Evolutionary conservation across 2,113 vertebrate species (phyloP).

Genomic region (Phylloscopus trochiloides): DNA sequence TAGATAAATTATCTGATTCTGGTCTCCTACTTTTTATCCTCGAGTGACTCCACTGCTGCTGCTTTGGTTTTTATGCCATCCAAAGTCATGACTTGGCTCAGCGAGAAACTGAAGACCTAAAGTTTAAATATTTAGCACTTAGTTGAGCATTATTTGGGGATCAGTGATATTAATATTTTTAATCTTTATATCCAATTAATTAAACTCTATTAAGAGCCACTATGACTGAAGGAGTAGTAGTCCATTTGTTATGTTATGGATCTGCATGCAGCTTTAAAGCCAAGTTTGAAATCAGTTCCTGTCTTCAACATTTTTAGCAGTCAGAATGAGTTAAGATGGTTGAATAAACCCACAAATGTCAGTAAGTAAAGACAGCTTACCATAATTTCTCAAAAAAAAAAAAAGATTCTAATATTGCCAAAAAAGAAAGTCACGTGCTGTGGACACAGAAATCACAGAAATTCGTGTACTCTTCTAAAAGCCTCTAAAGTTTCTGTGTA

Average conservation of each 20-base stretch:
- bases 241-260: background rate
- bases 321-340: background rate
- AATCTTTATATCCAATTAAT: background rate
- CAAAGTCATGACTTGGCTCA: background rate
- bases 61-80: background rate
- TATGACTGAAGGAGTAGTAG: background rate
- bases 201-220: background rate
- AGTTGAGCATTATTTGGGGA: background rate
- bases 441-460: background rate
- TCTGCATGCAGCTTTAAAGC: background rate
- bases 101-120: background rate
- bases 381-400: background rate
- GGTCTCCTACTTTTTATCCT: background rate
- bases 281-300: background rate
- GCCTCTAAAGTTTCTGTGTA: background rate
- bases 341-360: background rate
- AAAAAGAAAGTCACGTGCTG: background rate
- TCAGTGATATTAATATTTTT: background rate
- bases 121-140: background rate
- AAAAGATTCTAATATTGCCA: background rate
- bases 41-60: background rate
- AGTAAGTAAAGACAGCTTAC: background rate
- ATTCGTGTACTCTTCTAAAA: background rate
- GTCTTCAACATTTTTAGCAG: background rate
- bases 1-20: background rate